Evolutionary conservation across 2,797 vertebrate genomes (phyloP), one percentile per base, ranked within the genome.

Genomic region (Scleropages formosus): DNA sequence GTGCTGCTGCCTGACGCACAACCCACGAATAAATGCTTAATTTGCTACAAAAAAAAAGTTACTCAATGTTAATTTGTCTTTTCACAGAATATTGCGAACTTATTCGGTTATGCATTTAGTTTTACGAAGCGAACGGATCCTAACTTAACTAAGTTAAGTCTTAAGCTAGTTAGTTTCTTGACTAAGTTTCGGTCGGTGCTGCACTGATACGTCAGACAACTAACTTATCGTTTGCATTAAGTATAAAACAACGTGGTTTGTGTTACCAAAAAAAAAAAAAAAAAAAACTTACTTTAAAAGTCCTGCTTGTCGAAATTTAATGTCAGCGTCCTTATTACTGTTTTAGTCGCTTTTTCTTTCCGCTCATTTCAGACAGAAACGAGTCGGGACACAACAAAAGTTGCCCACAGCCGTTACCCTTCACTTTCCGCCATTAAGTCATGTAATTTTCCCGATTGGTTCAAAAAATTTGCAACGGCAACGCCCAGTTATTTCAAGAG

Each of bases 401-500:
- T 49, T 46, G 26, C 26, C 72, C 70, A 22, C n/a, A 68, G 22
- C 72, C 56, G 64, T 70, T 74, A 74, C n/a, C 16, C 65, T 27
- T 22, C 65, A 39, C 56, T 47, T 69, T 78, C 77, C 77, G 72
- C 71, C 62, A 77, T 74, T 74, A 74, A 31, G 61, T 62, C 53
- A 15, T 24, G 51, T 75, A 63, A 76, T 75, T 72, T 68, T 78
- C 53, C 59, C 68, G 56, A 78, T 76, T 64, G 46, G 60, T 65
- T 26, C 39, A 47, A 72, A 61, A 46, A 44, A 51, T 39, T 39
- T 39, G 59, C 24, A 61, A 27, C 18, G 18, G 8, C 26, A 27
- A 39, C 47, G 73, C 78, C 81, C 84, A 87, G 85, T 75, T 79
- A 46, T 24, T 22, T 4, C 22, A 72, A n/a, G 22, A 81, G 63